phyloP scores from a whole-genome alignment of 2,113 vertebrate genomes.

The Clarias macrocephalus region DNA sequence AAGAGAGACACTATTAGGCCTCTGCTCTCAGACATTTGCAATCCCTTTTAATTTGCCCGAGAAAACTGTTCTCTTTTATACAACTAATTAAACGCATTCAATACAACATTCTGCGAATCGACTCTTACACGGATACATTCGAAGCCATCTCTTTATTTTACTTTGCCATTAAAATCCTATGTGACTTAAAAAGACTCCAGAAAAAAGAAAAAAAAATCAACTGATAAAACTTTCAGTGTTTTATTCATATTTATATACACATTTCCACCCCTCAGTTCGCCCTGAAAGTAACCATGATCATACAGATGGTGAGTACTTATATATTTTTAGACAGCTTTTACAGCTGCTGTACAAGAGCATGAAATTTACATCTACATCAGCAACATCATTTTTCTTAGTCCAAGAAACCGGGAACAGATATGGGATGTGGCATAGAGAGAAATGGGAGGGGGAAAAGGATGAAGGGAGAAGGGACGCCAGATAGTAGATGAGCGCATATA shows the following conservation, averaged over 20 bases:
- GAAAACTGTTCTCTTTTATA: neutral
- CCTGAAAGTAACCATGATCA: conserved; percentile 91
- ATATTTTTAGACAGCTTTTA: conserved; percentile 90
- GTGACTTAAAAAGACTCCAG: conserved; percentile 58
- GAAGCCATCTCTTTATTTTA: conserved; percentile 33
- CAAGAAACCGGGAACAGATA: conserved; percentile 92
- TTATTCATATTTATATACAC: conserved; percentile 86
- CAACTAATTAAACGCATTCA: neutral
- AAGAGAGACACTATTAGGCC: conserved; percentile 69
- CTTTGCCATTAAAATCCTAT: conserved; percentile 5
- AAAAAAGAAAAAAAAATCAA: conserved; percentile 68
- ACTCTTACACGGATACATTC: conserved; percentile 19
- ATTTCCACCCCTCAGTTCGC: conserved; percentile 59
- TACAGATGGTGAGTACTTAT: conserved; percentile 89
- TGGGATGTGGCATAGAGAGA: conserved; percentile 50
- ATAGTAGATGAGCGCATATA: conserved; percentile 88
- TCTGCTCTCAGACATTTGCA: conserved; percentile 51
- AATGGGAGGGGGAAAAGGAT: conserved; percentile 30
- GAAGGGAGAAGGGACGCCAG: conserved; percentile 47
- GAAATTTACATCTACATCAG: conserved; percentile 91
- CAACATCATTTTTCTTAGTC: conserved; percentile 85
- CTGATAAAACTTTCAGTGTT: conserved; percentile 82
- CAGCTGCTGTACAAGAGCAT: conserved; percentile 93
- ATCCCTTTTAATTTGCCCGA: neutral
- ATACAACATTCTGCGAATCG: neutral